These are phyloP conservation scores for Gonioctena quinquepunctata DNA, from an alignment of 1,140 invertebrate species.

Conservation along the genomic window DNA sequence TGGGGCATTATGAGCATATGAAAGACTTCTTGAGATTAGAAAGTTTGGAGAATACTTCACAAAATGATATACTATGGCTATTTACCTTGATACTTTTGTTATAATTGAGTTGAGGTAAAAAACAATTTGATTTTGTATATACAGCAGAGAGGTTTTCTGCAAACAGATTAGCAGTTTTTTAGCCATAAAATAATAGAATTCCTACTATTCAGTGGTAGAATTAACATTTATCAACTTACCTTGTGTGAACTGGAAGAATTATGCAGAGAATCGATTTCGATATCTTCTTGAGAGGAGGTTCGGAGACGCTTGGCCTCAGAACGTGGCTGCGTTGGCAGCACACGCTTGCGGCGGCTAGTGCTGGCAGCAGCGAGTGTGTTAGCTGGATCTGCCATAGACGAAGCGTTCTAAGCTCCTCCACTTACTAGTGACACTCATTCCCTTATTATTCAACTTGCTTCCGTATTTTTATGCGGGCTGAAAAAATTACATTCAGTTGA, in stretches of 20 bases:
- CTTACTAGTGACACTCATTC: constrained; percentile 55
- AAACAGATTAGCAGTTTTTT: too few relatives aligned
- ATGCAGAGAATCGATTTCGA: neutral
- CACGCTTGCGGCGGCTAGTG: constrained; percentile 55
- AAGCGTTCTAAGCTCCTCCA: constrained; percentile 52
- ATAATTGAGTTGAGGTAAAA: too few relatives aligned
- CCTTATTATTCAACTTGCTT: constrained; percentile 43
- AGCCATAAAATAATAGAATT: too few relatives aligned
- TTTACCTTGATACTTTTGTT: too few relatives aligned
- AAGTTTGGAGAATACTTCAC: too few relatives aligned
- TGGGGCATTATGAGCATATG: too few relatives aligned
- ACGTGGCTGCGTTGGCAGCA: constrained; percentile 50
- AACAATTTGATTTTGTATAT: too few relatives aligned
- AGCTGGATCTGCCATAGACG: constrained; percentile 58
- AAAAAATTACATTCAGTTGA: neutral
- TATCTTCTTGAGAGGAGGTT: constrained; percentile 32
- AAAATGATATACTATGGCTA: too few relatives aligned
- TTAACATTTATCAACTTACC: constrained; percentile 5
- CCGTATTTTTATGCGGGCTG: constrained; percentile 4
- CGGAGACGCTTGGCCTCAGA: constrained; percentile 48
- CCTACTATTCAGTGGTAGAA: too few relatives aligned
- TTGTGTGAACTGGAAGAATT: constrained; percentile 13
- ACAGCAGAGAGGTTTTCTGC: too few relatives aligned
- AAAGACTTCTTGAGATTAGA: too few relatives aligned
- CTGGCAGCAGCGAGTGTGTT: constrained; percentile 53